Evolutionary conservation across 2,113 vertebrate genomes (phyloP).

Genomic region (Eublepharis macularius): DNA sequence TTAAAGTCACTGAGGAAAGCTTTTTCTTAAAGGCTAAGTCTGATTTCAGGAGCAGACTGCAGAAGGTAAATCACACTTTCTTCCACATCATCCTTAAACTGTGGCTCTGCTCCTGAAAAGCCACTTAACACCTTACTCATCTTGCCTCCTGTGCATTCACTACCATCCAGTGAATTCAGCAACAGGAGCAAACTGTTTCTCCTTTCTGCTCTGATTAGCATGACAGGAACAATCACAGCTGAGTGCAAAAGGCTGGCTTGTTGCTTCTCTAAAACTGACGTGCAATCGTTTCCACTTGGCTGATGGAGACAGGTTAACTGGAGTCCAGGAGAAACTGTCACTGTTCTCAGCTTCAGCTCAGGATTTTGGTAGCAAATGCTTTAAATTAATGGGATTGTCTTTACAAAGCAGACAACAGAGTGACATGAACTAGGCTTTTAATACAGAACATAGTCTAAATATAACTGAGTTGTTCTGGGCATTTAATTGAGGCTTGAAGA

Average conservation of each 20-base stretch:
- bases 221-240: not conserved
- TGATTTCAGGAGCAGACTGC: not conserved
- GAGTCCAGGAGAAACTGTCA: not conserved
- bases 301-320: not conserved
- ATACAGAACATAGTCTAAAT: not conserved
- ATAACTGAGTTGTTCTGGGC: not conserved
- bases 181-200: not conserved
- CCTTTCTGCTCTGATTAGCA: slow-evolving; percentile 8
- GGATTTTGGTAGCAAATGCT: not conserved
- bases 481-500: not conserved
- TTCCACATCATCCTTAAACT: not conserved
- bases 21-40: not conserved
- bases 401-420: not conserved
- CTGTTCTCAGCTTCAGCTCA: not conserved
- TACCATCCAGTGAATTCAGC: not conserved
- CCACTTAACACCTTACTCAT: not conserved
- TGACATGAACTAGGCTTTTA: not conserved
- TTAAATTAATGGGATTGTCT: not conserved
- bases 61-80: not conserved
- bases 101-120: not conserved
- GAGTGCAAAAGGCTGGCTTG: not conserved
- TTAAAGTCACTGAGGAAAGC: not conserved
- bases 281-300: not conserved
- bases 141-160: not conserved
- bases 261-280: not conserved